Base-by-base conservation (phyloP, 2,888 invertebrate genomes). In the Dorcus hopei region DNA sequence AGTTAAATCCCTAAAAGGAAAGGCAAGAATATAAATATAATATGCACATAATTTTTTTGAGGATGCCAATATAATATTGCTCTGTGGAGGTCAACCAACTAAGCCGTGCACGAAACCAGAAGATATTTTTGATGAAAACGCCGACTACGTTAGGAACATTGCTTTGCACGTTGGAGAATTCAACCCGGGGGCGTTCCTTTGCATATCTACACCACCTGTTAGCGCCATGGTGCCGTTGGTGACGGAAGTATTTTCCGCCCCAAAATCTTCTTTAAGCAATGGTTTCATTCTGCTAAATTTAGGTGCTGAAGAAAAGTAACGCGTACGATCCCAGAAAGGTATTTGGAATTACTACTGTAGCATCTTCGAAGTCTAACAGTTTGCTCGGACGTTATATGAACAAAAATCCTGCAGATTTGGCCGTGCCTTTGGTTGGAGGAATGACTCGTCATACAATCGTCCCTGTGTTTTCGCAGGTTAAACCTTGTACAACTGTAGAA, bases 181-280 rank as follows among this genome's bases (percentile, higher is more conserved):
- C 63, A 77, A 76, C 64, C 75, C 75, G 0, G 65, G 68, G 23
- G 72, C 71, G 7, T 66, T 78, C 33, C 62, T 76, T 54, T 73
- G 76, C 51, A 68, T 78, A 43, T 70, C 73, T 1, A 75, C 72
- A 41, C 77, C 76, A 5, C 78, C 78, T 5, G 66, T 78, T 41
- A 73, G 75, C 61, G 72, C 74, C 14, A 67, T 78, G 49, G 75
- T 79, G 1, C 78, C 79, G 2, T 64, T 79, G 66, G 74, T 72
- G n/a, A 69, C 73, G 7, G 75, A 78, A 68, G 78, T 77, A 68
- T 66, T 41, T 54, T 19, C 3, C 26, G 1, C 8, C 16, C 42
- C 6, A 48, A 48, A 19, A 19, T 16, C 3, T 48, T 23, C 4
- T 5, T 48, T 48, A 1, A 23, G 9, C 2, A 52, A 40, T 14